A percentile compares a stretch with the other conserved stretches of the same genome.
Evolutionary conservation across 2,888 invertebrate genomes (phyloP).

Genomic region (Zele albiditarsus): DNA sequence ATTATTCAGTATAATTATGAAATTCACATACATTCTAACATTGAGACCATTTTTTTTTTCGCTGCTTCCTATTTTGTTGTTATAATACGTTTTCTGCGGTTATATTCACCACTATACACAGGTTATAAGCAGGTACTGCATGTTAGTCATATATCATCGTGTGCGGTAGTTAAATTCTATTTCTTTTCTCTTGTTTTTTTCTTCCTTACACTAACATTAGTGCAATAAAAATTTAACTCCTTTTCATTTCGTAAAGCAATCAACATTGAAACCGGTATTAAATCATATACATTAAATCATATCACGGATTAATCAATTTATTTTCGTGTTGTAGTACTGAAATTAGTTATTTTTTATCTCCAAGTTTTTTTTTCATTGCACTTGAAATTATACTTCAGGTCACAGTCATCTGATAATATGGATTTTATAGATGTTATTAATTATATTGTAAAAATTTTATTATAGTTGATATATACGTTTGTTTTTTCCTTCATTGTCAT

Average conservation of each 20-base stretch:
- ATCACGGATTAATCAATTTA: background rate
- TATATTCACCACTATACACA: background rate
- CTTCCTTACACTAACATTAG: background rate
- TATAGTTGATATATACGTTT: background rate
- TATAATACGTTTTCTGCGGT: background rate
- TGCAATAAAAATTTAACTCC: conserved; percentile 20
- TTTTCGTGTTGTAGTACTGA: conserved; percentile 1
- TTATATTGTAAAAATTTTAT: background rate
- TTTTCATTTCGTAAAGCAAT: conserved; percentile 10
- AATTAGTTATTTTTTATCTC: background rate
- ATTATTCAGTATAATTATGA: conserved; percentile 8
- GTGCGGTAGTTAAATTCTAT: conserved; percentile 13
- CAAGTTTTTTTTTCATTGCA: background rate
- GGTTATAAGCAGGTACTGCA: background rate
- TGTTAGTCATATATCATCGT: background rate
- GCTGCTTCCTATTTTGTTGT: no score
- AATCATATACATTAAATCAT: conserved; percentile 7
- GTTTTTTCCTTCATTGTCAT: background rate
- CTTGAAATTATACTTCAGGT: background rate
- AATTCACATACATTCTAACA: background rate
- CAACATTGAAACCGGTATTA: conserved; percentile 4
- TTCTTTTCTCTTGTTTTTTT: conserved; percentile 3
- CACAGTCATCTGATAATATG: background rate
- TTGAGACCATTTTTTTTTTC: background rate
- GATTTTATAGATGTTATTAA: background rate